These are phyloP conservation scores for Himalopsyche anomala DNA, from an alignment of 2,888 invertebrate genomes.

Conservation along the genomic window DNA sequence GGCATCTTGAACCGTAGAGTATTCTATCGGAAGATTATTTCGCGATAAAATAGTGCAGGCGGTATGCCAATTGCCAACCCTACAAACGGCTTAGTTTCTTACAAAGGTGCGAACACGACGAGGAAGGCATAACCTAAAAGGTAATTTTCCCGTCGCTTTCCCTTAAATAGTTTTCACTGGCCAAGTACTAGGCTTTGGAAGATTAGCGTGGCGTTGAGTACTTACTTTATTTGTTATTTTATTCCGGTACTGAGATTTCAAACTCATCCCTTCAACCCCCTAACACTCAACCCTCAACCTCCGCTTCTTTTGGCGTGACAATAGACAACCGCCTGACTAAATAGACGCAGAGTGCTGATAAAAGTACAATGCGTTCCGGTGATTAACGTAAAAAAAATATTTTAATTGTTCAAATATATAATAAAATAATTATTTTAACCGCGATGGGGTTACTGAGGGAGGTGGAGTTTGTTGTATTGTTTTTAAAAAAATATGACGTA, in stretches of 20 bases:
- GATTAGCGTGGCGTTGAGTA: background rate
- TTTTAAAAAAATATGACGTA: background rate
- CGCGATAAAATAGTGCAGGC: too few species aligned
- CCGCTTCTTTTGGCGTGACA: background rate
- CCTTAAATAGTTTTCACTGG: slow-evolving; percentile 24
- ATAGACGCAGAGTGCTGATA: slow-evolving; percentile 12
- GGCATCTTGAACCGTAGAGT: too few species aligned
- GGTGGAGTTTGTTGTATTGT: background rate
- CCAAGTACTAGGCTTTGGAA: background rate
- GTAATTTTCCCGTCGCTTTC: background rate
- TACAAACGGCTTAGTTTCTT: background rate
- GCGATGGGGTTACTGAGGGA: background rate
- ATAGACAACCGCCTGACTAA: slow-evolving; percentile 4
- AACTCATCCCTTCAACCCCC: background rate
- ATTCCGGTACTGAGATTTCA: slow-evolving; percentile 1
- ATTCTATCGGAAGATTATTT: too few species aligned
- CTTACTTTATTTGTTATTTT: slow-evolving; percentile 11
- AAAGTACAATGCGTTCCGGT: background rate
- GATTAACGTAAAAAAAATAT: background rate
- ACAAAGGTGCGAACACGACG: slow-evolving; percentile 18
- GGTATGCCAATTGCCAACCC: background rate
- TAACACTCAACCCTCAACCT: background rate
- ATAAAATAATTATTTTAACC: slow-evolving; percentile 12
- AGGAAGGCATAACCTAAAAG: background rate
- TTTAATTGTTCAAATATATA: background rate